phyloP scores from a whole-genome alignment of 2,888 invertebrate species.

The Lomographa bimaculata region DNA sequence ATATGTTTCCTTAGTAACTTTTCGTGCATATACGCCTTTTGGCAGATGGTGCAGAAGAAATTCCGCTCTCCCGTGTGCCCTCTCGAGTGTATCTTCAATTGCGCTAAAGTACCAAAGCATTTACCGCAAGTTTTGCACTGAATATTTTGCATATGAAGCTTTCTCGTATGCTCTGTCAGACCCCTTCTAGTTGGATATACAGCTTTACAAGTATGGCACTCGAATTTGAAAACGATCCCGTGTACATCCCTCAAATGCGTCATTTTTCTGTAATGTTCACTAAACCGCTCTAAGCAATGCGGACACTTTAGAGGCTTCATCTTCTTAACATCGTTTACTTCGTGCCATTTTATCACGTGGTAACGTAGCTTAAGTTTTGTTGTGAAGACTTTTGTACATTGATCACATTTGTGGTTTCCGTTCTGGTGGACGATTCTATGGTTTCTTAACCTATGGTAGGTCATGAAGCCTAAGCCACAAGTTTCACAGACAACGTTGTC shows the following conservation, averaged over 20 bases:
- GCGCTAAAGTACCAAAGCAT: constrained; percentile 63
- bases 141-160: constrained; percentile 65
- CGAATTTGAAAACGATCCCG: constrained; percentile 65
- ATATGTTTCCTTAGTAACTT: constrained; percentile 69
- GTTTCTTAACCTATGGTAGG: constrained; percentile 66
- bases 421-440: constrained; percentile 68
- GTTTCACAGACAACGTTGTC: constrained; percentile 72
- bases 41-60: constrained; percentile 64
- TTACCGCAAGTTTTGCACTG: constrained; percentile 69
- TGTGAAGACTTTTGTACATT: constrained; percentile 61
- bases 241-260: constrained; percentile 67
- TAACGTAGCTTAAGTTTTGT: constrained; percentile 69
- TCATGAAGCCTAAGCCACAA: constrained; percentile 71
- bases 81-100: constrained; percentile 66
- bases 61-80: constrained; percentile 70
- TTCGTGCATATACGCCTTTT: constrained; percentile 72
- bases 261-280: constrained; percentile 72
- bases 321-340: constrained; percentile 59
- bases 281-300: constrained; percentile 68
- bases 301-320: constrained; percentile 69
- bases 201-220: constrained; percentile 60
- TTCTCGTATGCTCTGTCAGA: constrained; percentile 69
- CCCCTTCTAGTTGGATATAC: constrained; percentile 62
- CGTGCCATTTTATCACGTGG: constrained; percentile 65
- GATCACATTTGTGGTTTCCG: constrained; percentile 64